Conservation (phyloP, 2,113 vertebrate species). For the Pogona vitticeps region DNA sequence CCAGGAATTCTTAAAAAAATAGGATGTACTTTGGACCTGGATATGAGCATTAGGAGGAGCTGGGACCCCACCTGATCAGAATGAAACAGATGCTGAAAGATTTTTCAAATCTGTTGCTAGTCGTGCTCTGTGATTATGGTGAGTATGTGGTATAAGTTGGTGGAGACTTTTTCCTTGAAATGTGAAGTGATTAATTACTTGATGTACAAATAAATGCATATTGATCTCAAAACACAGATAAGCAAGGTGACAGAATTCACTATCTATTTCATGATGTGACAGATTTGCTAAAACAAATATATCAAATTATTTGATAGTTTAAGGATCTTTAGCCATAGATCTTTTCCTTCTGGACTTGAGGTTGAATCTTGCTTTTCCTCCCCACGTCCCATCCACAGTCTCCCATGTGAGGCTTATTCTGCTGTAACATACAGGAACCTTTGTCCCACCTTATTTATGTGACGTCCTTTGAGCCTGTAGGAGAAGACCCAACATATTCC, state of each 20-base stretch:
- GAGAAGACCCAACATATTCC: background rate
- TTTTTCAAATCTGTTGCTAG: constrained; percentile 82
- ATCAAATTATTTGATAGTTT: too few species aligned
- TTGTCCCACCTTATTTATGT: background rate
- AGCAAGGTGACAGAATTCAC: background rate
- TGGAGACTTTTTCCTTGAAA: background rate
- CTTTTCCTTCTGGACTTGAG: too few species aligned
- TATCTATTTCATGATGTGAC: background rate
- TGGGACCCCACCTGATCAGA: constrained; percentile 81
- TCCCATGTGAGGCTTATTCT: background rate
- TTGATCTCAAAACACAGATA: background rate
- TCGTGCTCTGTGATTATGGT: constrained; percentile 89
- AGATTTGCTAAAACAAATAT: too few species aligned
- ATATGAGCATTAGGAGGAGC: constrained; percentile 85
- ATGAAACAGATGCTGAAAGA: constrained; percentile 89
- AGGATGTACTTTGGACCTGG: constrained; percentile 59
- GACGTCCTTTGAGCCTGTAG: background rate
- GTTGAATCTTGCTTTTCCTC: background rate
- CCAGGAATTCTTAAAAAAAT: constrained; percentile 61
- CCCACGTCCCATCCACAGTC: background rate
- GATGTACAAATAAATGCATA: background rate
- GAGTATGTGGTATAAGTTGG: constrained; percentile 64
- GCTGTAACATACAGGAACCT: background rate
- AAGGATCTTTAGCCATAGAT: too few species aligned
- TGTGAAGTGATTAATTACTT: background rate